Percentiles rank a stretch among this genome's conserved stretches.
Conservation (phyloP, 1,140 invertebrate genomes). For the Platorchestia sp. region DNA sequence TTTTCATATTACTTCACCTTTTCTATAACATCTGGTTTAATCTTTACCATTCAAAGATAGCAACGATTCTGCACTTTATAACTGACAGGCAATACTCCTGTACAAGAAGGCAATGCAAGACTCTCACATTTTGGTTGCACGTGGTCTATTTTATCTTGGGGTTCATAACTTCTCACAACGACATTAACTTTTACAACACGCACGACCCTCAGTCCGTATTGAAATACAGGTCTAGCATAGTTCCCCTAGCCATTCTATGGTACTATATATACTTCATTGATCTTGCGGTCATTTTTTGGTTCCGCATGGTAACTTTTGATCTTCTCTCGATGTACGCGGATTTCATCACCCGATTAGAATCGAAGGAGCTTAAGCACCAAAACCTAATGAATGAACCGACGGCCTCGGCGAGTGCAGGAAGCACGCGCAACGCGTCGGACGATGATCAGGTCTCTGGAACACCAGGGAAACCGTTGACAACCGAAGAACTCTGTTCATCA, state of each 20-base stretch:
- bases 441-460: not conserved
- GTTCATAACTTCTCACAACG: not conserved
- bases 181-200: not conserved
- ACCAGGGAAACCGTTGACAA: not conserved
- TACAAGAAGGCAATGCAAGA: not conserved
- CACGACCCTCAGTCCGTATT: constrained; percentile 12
- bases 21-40: constrained; percentile 2
- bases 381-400: not conserved
- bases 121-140: not conserved
- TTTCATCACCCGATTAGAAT: not conserved
- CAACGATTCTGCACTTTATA: not conserved
- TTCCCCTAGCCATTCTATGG: not conserved
- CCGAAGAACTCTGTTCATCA: not conserved
- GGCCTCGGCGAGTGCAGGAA: not conserved
- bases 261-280: not conserved
- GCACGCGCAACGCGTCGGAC: not conserved
- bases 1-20: not conserved
- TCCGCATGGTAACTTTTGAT: not conserved
- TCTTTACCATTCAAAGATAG: not conserved
- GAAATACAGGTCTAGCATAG: not conserved
- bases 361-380: not conserved
- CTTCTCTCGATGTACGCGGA: not conserved
- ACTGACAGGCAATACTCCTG: not conserved
- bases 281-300: not conserved
- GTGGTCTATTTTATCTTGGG: not conserved